These are phyloP conservation scores for Dinoponera quadriceps DNA, from an alignment of 1,140 invertebrate species.

Conservation along the genomic window DNA sequence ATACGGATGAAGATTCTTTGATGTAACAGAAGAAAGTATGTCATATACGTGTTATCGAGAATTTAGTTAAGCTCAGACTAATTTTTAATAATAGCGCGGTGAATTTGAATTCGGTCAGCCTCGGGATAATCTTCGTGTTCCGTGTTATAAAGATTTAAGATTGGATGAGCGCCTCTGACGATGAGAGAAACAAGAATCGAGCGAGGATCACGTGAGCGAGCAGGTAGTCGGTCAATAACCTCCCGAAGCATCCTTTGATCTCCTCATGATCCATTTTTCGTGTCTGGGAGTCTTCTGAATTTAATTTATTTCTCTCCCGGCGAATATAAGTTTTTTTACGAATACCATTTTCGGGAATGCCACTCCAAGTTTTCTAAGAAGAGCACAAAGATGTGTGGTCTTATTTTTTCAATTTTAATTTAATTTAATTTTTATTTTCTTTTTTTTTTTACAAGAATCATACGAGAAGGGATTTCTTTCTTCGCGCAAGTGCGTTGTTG, in stretches of 20 bases:
- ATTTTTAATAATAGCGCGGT: background rate
- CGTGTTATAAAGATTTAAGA: background rate
- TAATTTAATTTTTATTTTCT: too few relatives aligned
- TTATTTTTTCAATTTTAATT: too few relatives aligned
- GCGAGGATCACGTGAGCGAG: background rate
- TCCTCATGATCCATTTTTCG: background rate
- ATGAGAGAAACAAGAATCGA: constrained; percentile 3
- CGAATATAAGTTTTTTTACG: constrained; percentile 10
- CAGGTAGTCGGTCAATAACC: background rate
- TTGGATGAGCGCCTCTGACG: background rate
- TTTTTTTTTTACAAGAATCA: too few relatives aligned
- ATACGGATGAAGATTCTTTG: background rate
- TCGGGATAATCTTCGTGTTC: background rate
- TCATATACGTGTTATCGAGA: background rate
- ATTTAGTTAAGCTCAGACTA: background rate
- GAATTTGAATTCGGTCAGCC: background rate
- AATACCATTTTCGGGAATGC: background rate
- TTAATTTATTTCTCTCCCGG: background rate
- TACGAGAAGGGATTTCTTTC: background rate
- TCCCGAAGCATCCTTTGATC: constrained; percentile 5
- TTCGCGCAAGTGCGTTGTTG: background rate
- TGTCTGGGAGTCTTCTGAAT: background rate
- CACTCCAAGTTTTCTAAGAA: too few relatives aligned
- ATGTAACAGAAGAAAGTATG: background rate
- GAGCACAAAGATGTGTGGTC: too few relatives aligned